Base-by-base conservation (phyloP, 2,888 invertebrate species). In the Mythimna vitellina region DNA sequence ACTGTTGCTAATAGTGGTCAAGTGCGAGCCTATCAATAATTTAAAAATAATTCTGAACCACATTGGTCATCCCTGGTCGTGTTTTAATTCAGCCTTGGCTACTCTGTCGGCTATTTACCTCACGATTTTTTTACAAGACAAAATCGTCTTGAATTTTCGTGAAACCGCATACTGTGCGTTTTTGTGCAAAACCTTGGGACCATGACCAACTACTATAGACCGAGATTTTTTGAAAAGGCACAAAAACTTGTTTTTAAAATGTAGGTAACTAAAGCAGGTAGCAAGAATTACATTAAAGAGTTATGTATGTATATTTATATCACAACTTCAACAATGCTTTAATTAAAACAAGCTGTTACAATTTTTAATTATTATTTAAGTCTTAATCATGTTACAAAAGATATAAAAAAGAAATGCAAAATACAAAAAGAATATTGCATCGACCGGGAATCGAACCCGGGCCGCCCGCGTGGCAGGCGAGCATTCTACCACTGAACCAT, bases 401-500 rank as follows among this genome's bases (percentile, higher is more conserved):
- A 17, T 4, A 17, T 3, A 0, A 73, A 17, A 56, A 76, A 20
- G n/a, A 17, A 5, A 7, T 38, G 0, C 7, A 6, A 56, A 20
- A 17, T 1, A 29, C 76, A 87, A 89, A 92, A 93, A 91, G 78
- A 51, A 6, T 0, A 0, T 0, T 95, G 94, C 95, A 95, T 95
- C 95, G 95, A 94, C 95, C 95, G 95, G 95, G 95, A 95, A 95
- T 95, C 95, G 94, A 95, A 95, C 95, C 95, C 93, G 93, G 93
- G 93, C 92, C 93, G 93, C 94, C 96, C 96, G 96, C 96, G 96
- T 96, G 96, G 96, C 96, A 96, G 96, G 96, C 96, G 96, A 96
- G 96, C 96, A 96, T 96, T 96, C 96, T 96, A 96, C 96, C 96
- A 96, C 96, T 96, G 96, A 96, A 96, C 96, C 96, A 96, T 95